Conservation (phyloP, 2,797 vertebrate species). For the Acridotheres tristis region DNA sequence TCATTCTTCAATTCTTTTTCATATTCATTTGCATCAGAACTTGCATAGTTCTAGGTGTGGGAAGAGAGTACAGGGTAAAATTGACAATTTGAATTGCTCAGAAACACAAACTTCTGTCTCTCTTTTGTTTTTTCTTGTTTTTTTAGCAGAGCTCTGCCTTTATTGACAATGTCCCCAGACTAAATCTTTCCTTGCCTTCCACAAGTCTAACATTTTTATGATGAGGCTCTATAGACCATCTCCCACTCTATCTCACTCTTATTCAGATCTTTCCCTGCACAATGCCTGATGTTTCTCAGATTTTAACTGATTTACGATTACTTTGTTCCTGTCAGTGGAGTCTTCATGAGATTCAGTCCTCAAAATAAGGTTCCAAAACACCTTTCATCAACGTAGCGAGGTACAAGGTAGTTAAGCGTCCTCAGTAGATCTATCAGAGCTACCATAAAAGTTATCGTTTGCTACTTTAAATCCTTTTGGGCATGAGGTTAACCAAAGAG, state of each 20-base stretch:
- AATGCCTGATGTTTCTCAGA: background rate
- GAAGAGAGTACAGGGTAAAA: background rate
- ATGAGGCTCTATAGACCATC: background rate
- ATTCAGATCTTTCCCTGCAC: background rate
- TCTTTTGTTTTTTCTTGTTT: background rate
- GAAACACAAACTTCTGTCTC: background rate
- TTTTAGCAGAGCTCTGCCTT: background rate
- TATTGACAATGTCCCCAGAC: background rate
- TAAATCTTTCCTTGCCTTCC: background rate
- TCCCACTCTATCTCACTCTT: background rate
- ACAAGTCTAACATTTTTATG: background rate
- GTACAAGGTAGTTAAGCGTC: background rate
- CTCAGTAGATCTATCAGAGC: background rate
- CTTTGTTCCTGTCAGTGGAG: background rate
- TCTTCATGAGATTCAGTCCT: background rate
- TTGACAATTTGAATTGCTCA: background rate
- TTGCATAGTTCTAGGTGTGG: background rate
- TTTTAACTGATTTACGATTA: background rate
- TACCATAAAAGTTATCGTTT: background rate
- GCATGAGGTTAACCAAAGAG: background rate
- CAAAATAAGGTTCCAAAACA: background rate
- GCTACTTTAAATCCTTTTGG: background rate
- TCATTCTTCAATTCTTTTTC: background rate
- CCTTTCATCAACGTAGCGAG: background rate
- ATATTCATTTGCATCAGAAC: background rate